Conservation (phyloP, 1,140 invertebrate species). For the Oryctes rhinoceros region DNA sequence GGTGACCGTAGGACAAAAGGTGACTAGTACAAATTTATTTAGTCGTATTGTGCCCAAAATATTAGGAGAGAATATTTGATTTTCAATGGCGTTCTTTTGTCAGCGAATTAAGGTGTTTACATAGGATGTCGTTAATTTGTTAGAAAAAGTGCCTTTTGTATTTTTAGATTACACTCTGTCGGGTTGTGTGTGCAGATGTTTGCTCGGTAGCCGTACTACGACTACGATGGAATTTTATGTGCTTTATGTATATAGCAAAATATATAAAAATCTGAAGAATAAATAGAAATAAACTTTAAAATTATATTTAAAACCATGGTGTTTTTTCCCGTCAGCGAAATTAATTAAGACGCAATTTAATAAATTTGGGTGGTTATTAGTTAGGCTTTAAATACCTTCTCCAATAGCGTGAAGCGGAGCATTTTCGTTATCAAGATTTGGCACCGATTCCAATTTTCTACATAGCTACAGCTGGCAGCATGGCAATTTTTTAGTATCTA, state of each 20-base stretch:
- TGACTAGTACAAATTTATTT: constrained; percentile 23
- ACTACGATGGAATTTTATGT: background rate
- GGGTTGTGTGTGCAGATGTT: background rate
- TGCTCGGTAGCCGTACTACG: background rate
- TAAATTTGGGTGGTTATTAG: too few relatives aligned
- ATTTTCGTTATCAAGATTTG: constrained; percentile 7
- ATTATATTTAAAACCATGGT: background rate
- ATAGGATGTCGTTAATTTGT: constrained; percentile 25
- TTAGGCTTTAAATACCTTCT: too few relatives aligned
- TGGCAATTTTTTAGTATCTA: background rate
- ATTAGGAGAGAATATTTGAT: constrained; percentile 27
- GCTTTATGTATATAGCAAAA: background rate
- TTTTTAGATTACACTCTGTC: background rate
- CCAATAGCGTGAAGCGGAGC: background rate
- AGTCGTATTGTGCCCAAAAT: constrained; percentile 31
- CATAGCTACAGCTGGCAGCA: background rate
- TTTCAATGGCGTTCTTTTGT: constrained; percentile 24
- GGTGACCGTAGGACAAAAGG: constrained; percentile 1
- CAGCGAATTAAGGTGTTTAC: constrained; percentile 20
- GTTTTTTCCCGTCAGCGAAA: background rate
- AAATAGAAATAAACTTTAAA: background rate
- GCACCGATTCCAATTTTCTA: background rate
- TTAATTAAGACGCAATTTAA: too few relatives aligned
- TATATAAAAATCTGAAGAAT: background rate
- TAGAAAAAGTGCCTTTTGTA: constrained; percentile 29